These are phyloP conservation scores for Streblospio benedicti DNA, from an alignment of 1,140 invertebrate species.

Conservation along the genomic window DNA sequence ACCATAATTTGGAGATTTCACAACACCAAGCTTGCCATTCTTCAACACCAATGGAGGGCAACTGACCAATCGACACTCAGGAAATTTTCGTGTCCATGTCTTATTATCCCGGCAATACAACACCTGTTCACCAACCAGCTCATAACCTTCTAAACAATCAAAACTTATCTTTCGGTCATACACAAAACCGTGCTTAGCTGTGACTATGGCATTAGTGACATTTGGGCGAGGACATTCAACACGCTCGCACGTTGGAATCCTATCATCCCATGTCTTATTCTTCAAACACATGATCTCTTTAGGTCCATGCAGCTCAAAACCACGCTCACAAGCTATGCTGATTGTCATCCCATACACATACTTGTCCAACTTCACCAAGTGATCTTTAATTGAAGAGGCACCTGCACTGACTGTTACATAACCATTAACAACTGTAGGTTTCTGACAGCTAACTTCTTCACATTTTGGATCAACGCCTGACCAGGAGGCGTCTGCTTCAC, in stretches of 20 bases:
- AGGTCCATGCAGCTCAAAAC: slow-evolving; percentile 22
- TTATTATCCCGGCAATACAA: slow-evolving; percentile 3
- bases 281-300: not conserved
- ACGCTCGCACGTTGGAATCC: slow-evolving; percentile 16
- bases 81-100: slow-evolving; percentile 15
- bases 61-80: slow-evolving; percentile 18
- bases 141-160: slow-evolving; percentile 17
- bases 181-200: slow-evolving; percentile 1
- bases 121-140: slow-evolving; percentile 16
- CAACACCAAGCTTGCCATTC: not conserved
- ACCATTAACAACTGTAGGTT: not conserved
- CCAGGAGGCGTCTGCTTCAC: slow-evolving; percentile 29
- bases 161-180: slow-evolving; percentile 9
- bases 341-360: slow-evolving; percentile 3
- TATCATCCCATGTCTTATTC: slow-evolving; percentile 1
- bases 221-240: slow-evolving; percentile 12
- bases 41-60: slow-evolving; percentile 14
- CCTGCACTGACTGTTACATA: not conserved
- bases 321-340: slow-evolving; percentile 18
- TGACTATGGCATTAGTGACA: not conserved
- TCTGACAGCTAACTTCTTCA: not conserved
- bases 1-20: not conserved
- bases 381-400: not conserved
- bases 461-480: slow-evolving; percentile 15
- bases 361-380: not conserved